Evolutionary conservation across 92 coral and sea anemone genomes (phyloP).

Genomic region (Siderastrea siderea): DNA sequence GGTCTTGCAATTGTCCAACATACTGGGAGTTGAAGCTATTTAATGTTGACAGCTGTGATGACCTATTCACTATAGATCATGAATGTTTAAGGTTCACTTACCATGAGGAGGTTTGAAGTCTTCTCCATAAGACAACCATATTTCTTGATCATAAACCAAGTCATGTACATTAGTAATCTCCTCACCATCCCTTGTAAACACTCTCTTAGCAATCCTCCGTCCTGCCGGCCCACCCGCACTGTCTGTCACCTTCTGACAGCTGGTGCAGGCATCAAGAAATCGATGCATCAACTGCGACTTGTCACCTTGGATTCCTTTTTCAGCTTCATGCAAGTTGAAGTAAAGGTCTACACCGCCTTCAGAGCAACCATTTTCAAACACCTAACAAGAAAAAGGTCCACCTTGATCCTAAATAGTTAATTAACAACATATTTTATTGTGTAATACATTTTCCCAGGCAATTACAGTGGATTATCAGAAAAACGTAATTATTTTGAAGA

Average conservation of each 20-base stretch:
- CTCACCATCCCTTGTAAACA: constrained; percentile 87
- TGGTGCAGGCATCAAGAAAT: constrained; percentile 91
- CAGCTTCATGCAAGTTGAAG: constrained; percentile 96
- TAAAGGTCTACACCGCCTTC: constrained; percentile 81
- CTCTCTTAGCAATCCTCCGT: constrained; percentile 82
- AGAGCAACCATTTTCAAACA: constrained; percentile 90
- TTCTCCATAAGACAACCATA: constrained; percentile 98
- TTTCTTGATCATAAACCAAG: constrained; percentile 88
- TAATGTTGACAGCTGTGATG: no score
- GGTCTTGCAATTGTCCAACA: no score
- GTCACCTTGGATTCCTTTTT: constrained; percentile 88
- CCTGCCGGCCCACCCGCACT: constrained; percentile 93
- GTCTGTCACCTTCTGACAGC: constrained; percentile 79
- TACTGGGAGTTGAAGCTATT: no score
- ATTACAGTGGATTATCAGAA: no score
- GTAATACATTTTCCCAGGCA: no score
- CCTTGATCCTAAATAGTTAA: background rate
- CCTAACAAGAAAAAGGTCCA: constrained; percentile 42
- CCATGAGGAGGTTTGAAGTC: constrained; percentile 88
- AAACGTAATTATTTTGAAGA: no score
- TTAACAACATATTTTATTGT: no score
- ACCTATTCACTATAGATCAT: no score
- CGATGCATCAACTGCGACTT: constrained; percentile 77
- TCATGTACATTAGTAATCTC: constrained; percentile 83
- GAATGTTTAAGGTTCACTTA: constrained; percentile 20